A percentile compares a stretch with the other conserved stretches of the same genome.
These are phyloP conservation scores for Julus scanicus DNA, from an alignment of 2,888 invertebrate genomes.

Conservation along the genomic window DNA sequence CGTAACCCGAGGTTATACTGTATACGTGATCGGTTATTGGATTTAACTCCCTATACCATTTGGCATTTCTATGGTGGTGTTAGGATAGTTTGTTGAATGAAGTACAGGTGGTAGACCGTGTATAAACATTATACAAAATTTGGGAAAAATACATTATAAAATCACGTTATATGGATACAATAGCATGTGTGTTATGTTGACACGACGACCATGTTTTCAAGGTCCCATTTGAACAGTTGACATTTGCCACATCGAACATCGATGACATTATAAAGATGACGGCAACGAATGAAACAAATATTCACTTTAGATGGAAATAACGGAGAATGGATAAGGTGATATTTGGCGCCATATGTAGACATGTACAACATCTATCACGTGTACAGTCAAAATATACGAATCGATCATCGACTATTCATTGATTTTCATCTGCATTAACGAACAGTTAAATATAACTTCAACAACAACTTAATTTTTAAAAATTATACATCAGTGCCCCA, in stretches of 20 bases:
- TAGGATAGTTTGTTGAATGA: neutral
- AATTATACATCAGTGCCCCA: too few relatives aligned
- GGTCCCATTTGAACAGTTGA: neutral
- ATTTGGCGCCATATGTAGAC: neutral
- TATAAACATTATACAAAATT: neutral
- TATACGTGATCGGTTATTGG: too few relatives aligned
- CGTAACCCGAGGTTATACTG: too few relatives aligned
- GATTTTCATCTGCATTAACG: too few relatives aligned
- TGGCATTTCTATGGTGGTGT: neutral
- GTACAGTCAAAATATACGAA: too few relatives aligned
- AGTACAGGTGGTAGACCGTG: neutral
- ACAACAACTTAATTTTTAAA: too few relatives aligned
- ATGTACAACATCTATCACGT: too few relatives aligned
- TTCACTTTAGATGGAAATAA: neutral
- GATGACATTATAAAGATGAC: slow-evolving; percentile 34
- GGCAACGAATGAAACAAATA: neutral
- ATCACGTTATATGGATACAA: neutral
- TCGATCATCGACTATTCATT: too few relatives aligned
- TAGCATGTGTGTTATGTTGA: neutral
- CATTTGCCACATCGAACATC: neutral
- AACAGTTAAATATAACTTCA: too few relatives aligned
- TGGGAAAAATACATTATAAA: neutral
- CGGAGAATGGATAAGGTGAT: neutral
- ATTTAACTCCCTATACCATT: too few relatives aligned
- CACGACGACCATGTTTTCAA: neutral